These are phyloP conservation scores for Takifugu flavidus DNA, from an alignment of 2,113 vertebrate genomes.

Conservation along the genomic window DNA sequence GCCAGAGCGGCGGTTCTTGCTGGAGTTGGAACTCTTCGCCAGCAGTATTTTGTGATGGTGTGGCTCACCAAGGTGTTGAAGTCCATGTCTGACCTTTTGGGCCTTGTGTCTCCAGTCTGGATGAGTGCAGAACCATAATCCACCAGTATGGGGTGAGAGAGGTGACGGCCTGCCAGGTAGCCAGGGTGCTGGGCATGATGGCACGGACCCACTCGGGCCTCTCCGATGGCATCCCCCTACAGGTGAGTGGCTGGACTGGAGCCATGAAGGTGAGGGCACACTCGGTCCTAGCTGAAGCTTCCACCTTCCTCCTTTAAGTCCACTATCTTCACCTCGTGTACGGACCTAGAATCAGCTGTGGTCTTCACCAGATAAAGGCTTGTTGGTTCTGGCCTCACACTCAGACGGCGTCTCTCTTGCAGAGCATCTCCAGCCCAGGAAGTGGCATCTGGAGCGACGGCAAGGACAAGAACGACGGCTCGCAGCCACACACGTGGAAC, in stretches of 20 bases:
- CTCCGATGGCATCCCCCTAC: constrained; percentile 92
- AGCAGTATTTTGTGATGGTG: too few species aligned
- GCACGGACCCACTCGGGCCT: constrained; percentile 94
- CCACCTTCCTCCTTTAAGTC: not conserved
- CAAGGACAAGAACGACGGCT: constrained; percentile 94
- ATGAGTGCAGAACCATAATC: constrained; percentile 98
- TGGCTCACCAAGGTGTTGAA: too few species aligned
- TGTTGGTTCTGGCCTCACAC: too few species aligned
- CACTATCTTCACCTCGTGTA: not conserved
- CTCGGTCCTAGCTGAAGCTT: too few species aligned
- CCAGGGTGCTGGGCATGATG: constrained; percentile 98
- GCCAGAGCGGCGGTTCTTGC: too few species aligned
- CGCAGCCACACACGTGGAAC: constrained; percentile 96
- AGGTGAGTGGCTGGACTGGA: constrained; percentile 72
- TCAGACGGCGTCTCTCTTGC: not conserved
- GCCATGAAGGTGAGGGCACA: too few species aligned
- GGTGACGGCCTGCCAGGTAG: constrained; percentile 95
- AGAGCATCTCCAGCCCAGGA: constrained; percentile 95
- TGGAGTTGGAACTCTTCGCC: too few species aligned
- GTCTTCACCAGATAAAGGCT: too few species aligned
- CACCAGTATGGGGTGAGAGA: constrained; percentile 95
- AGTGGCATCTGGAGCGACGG: constrained; percentile 99
- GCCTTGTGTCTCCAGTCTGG: constrained; percentile 74
- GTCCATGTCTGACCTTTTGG: not conserved
- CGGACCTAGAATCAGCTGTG: too few species aligned